Conservation (phyloP, 2,888 invertebrate species). For the Campoplex capitator region DNA sequence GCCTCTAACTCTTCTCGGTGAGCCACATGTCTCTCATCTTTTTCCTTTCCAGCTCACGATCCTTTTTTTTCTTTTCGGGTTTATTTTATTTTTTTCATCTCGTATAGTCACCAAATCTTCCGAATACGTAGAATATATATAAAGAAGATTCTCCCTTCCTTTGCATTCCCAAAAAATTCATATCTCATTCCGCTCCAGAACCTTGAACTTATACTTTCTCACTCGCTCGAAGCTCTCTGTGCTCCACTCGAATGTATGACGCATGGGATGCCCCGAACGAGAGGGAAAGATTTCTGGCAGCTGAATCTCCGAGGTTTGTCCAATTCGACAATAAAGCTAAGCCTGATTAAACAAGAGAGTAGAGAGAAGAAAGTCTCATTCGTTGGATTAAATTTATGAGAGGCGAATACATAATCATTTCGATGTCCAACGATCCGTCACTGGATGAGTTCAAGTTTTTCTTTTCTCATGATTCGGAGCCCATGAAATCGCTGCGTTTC, state of each 20-base stretch:
- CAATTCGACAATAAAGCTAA: neutral
- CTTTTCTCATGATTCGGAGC: neutral
- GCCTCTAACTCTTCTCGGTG: conserved; percentile 43
- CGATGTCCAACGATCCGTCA: neutral
- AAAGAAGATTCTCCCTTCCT: neutral
- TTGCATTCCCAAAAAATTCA: neutral
- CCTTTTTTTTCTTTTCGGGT: neutral
- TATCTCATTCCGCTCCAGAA: conserved; percentile 37
- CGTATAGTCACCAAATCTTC: conserved; percentile 27
- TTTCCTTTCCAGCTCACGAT: neutral
- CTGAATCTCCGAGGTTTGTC: neutral
- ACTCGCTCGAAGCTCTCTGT: neutral
- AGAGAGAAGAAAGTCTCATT: neutral
- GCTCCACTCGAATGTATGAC: neutral
- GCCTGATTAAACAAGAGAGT: neutral
- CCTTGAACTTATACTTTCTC: conserved; percentile 8
- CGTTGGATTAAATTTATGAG: neutral
- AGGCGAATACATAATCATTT: neutral
- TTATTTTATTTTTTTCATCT: neutral
- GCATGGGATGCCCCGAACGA: neutral
- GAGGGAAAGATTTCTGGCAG: neutral
- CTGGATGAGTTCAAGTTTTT: neutral
- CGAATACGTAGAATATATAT: neutral
- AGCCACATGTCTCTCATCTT: conserved; percentile 35
- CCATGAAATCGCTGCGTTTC: neutral